Evolutionary conservation across 2,113 vertebrate species (phyloP), one percentile per base, ranked within the genome.

Genomic region (Marmota flaviventris): DNA sequence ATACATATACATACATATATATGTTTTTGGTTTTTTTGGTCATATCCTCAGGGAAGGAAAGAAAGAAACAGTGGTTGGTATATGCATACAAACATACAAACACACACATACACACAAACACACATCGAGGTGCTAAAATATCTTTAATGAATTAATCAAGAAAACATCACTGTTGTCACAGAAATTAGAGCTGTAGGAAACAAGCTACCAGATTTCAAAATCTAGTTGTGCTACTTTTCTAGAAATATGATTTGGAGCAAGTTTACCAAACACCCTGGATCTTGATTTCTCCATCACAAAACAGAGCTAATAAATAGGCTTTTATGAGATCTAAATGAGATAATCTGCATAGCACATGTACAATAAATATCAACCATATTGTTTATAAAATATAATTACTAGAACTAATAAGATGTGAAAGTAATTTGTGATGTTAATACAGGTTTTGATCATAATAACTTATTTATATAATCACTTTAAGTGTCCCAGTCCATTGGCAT

Each of bases 361-460:
- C 4, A 93, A 69, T 78, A 96, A 70, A 73, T 91, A 83, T 63
- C 61, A 95, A 85, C 16, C 85, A 27, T 58, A 69, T 84, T 72
- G 22, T 91, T 65, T 87, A 77, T 34, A 65, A 92, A 89, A 75
- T 90, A 25, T 3, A 97, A 56, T 77, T 69, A 70, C 34, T 85
- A 85, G n/a, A 92, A 72, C 77, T 67, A 95, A 61, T 85, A 25
- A 95, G 32, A 91, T 42, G 5, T 69, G 39, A 70, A 16, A 76
- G 45, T 88, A 51, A 95, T 85, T 91, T 85, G 27, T 53, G 32
- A 85, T 76, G 12, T 82, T 89, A 82, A 84, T 69, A 42, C 84
- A 34, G 32, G 13, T 82, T 51, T 65, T 61, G 34, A 85, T 72
- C 72, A 61, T 73, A 89, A 76, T 87, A 73, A 81, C 58, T 81